Evolutionary conservation across 2,797 vertebrate genomes (phyloP), one percentile per base, ranked within the genome.

Genomic region (Delichon dasypus): DNA sequence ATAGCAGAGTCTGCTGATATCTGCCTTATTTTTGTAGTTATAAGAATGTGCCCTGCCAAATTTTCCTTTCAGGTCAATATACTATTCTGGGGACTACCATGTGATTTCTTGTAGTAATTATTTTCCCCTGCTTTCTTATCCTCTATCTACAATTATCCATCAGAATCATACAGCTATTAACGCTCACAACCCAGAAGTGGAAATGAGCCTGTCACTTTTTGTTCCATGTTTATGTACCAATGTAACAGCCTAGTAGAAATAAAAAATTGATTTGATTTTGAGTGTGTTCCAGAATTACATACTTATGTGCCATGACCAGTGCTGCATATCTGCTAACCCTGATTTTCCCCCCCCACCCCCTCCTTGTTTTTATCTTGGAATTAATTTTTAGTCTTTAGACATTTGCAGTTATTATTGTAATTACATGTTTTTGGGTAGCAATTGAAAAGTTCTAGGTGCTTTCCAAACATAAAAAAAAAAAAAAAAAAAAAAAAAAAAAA

Each of bases 391-490:
- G 10, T 70, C 45, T 79, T 92, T 77, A 53, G 14, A 53, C 5
- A 22, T 73, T 86, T 84, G 26, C 17, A 62, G 23, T 77, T 95
- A 16, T 62, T 81, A 68, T 58, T 53, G 20, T 85, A 90, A 70
- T 51, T 95, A 42, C 44, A 38, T 58, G 27, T 22, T 85, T 91
- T 93, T 89, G 54, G 27, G 57, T 83, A 85, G n/a, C 25, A 68
- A 72, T 83, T 38, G 48, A 67, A 83, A 94, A 89, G 88, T 92
- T 87, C 47, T 92, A 92, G 75, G 86, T 96, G 65, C 78, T 95
- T 95, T 96, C 89, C 88, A 90, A 89, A 51, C 11, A 71, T 64
- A 34, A 66, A 75, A 89, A 74, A 66, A 1, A 18, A 29, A 30
- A 19, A 3, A 58, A 32, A 2, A 55, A n/a, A 32, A 61, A 45